A percentile compares a stretch with the other conserved stretches of the same genome.
These are phyloP conservation scores for Cheilinus undulatus DNA, from an alignment of 2,113 vertebrate genomes.

Conservation along the genomic window DNA sequence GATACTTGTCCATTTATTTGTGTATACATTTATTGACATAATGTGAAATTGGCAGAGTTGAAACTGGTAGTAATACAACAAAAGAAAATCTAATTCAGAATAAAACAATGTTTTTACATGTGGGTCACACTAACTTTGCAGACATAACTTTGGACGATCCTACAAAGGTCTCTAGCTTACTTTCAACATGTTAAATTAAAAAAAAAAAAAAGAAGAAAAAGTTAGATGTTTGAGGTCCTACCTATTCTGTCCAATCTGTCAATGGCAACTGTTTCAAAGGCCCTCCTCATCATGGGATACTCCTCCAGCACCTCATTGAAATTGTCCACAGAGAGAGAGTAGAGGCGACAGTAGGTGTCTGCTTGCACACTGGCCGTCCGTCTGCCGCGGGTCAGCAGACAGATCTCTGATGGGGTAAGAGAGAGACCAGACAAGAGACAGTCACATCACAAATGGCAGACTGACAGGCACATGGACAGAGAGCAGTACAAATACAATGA, in stretches of 20 bases:
- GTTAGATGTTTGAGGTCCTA: slow-evolving; percentile 55
- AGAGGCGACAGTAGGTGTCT: slow-evolving; percentile 97
- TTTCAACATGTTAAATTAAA: too few species aligned
- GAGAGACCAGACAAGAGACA: background rate
- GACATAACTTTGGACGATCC: background rate
- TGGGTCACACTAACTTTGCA: background rate
- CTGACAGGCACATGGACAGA: background rate
- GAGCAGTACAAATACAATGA: background rate
- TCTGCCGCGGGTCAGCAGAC: slow-evolving; percentile 93
- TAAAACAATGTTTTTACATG: too few species aligned
- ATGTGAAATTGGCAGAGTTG: too few species aligned
- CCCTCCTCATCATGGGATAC: slow-evolving; percentile 98
- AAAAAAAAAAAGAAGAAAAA: background rate
- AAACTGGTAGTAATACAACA: too few species aligned
- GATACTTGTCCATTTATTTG: too few species aligned
- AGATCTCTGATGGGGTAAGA: slow-evolving; percentile 87
- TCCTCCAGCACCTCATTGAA: slow-evolving; percentile 99
- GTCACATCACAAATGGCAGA: slow-evolving; percentile 24
- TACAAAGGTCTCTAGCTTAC: too few species aligned
- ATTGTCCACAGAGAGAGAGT: slow-evolving; percentile 96
- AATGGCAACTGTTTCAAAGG: slow-evolving; percentile 97
- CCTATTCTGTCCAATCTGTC: slow-evolving; percentile 97
- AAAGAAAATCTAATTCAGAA: too few species aligned
- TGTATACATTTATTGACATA: too few species aligned
- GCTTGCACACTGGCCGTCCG: slow-evolving; percentile 94